phyloP scores from a whole-genome alignment of 2,113 vertebrate species.

The Pygoscelis adeliae region DNA sequence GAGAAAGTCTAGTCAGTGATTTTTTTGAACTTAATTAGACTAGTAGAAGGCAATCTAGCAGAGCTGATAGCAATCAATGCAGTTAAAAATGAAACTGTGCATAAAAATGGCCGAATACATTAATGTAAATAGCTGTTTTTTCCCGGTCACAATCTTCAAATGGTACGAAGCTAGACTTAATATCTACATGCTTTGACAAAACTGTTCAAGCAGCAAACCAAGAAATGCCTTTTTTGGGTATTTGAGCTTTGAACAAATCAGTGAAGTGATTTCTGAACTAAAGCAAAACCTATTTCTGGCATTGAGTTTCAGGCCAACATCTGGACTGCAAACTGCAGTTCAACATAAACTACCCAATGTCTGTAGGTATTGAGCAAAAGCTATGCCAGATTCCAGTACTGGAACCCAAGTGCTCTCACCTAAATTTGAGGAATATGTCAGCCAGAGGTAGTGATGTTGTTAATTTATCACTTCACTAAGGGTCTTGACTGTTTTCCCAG shows the following conservation, averaged over 20 bases:
- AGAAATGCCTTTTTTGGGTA: conserved; percentile 28
- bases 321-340: conserved; percentile 22
- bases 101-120: conserved; percentile 44
- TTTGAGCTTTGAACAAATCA: conserved; percentile 10
- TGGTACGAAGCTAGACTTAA: conserved; percentile 33
- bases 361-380: conserved; percentile 53
- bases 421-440: conserved; percentile 48
- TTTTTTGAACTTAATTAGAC: conserved; percentile 42
- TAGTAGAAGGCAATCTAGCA: conserved; percentile 41
- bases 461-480: conserved; percentile 25
- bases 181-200: conserved; percentile 55
- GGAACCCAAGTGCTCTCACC: conserved; percentile 15
- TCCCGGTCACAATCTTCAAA: conserved; percentile 17
- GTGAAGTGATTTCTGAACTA: background rate
- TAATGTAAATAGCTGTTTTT: conserved; percentile 34
- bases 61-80: conserved; percentile 61
- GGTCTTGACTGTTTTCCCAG: conserved; percentile 23
- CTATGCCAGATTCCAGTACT: background rate
- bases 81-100: conserved; percentile 55
- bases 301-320: conserved; percentile 33
- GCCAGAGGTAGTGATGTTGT: conserved; percentile 2
- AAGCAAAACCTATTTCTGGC: background rate
- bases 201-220: conserved; percentile 33
- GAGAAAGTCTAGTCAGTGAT: conserved; percentile 10
- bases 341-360: conserved; percentile 29